Percentiles rank a stretch among this genome's conserved stretches.
phyloP scores from a whole-genome alignment of 2,797 vertebrate species.

The Otolemur crassicaudatus region DNA sequence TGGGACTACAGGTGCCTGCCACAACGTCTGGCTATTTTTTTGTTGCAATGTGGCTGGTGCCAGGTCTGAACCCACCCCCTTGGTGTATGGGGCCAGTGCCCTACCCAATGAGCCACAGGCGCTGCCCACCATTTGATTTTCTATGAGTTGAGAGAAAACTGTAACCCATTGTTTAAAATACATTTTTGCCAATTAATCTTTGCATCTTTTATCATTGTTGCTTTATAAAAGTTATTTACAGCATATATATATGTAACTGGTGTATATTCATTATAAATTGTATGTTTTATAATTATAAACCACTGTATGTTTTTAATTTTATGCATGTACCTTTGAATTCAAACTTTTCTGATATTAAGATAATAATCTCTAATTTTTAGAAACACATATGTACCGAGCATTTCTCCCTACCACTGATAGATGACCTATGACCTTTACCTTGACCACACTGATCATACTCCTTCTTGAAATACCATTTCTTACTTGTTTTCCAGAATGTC shows the following conservation, averaged over 20 bases:
- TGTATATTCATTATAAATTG: not conserved
- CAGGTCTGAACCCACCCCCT: too few relatives aligned
- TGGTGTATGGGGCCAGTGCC: too few relatives aligned
- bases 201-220: not conserved
- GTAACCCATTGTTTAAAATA: not conserved
- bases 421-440: not conserved
- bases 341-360: not conserved
- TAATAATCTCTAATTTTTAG: not conserved
- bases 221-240: constrained; percentile 41
- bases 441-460: not conserved
- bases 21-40: too few relatives aligned
- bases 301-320: not conserved
- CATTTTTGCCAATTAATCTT: not conserved
- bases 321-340: not conserved
- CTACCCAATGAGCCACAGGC: too few relatives aligned
- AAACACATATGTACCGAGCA: not conserved
- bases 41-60: too few relatives aligned
- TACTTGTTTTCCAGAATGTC: not conserved
- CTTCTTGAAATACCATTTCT: constrained; percentile 7
- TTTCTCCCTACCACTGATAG: not conserved
- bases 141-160: not conserved
- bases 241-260: not conserved
- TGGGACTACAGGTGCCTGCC: too few relatives aligned
- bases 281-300: not conserved
- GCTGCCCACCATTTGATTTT: too few relatives aligned